Base-by-base conservation (phyloP, 2,888 invertebrate species). In the Blastobasis lacticolella region DNA sequence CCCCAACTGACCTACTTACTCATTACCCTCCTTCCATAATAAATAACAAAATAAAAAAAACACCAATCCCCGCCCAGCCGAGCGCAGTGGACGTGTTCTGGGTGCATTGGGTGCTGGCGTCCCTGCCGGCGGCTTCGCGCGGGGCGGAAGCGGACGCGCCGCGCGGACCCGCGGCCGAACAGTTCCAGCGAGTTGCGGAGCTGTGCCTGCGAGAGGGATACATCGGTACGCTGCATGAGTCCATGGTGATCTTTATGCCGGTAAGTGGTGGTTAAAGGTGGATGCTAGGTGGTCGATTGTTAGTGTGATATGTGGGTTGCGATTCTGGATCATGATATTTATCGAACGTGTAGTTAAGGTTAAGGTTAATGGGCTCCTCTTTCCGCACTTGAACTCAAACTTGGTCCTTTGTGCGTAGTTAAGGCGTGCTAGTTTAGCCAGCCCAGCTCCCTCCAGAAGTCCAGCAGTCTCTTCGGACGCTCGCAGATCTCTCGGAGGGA, bases 181-280 rank as follows among this genome's bases (percentile, higher is more conserved):
- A 81, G 57, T 84, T 90, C 46, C 81, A 78, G 38, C 67, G 71
- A 46, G 81, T 92, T 1, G 85, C 92, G 0, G 81, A 87, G 55
- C 71, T 83, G 37, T 88, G 91, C 59, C 71, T 94, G 6, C 69
- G 78, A 10, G 80, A 83, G 37, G 90, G 91, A 8, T 92, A 90
- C 61, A 78, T 91, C 5, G 82, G 84, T 43, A 92, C 92, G 0
- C 69, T 95, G 37, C 86, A 90, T 48, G 90, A 92, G 62, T 92
- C 94, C 55, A 90, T 93, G 66, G 77, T 89, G 46, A 91, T 94
- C 61, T 95, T 95, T 73, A 90, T 93, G 75, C 91, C 92, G 60
- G 92, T 92, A 77, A 80, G 84, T 71, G 37, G 42, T 37, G 41
- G 10, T 10, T 9, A 5, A 0, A 43, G 10, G n/a, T 43, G 9